Percentiles rank a stretch among this genome's conserved stretches.
These are phyloP conservation scores for Caenorhabditis brenneri DNA, from an alignment of 1,140 invertebrate genomes.

Conservation along the genomic window DNA sequence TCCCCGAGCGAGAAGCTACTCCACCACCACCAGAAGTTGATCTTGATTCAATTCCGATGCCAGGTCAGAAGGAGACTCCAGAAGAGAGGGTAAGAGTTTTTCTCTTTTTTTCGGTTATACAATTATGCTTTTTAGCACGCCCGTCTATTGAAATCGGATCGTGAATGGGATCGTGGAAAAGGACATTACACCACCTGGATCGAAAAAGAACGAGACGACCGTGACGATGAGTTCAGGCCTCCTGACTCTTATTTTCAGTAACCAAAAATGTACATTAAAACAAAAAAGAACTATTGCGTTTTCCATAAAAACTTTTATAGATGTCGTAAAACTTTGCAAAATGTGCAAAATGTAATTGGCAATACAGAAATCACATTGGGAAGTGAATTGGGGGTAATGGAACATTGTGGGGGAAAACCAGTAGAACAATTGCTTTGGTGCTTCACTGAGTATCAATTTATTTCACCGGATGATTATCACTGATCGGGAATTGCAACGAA, in stretches of 20 bases:
- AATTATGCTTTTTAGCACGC: not conserved
- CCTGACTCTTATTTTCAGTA: conserved; percentile 44
- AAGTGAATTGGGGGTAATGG: no score
- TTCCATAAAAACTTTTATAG: no score
- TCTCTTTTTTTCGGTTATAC: not conserved
- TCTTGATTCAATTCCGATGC: conserved; percentile 11
- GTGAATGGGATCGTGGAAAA: conserved; percentile 54
- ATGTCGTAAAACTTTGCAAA: no score
- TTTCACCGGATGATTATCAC: no score
- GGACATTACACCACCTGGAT: conserved; percentile 42
- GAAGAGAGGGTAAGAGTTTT: conserved; percentile 25
- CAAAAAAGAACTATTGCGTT: not conserved
- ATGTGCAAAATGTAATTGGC: no score
- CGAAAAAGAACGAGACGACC: conserved; percentile 45
- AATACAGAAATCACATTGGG: no score
- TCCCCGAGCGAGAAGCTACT: not conserved
- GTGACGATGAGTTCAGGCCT: conserved; percentile 50
- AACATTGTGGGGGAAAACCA: no score
- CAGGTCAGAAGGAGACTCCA: not conserved
- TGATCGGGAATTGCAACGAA: no score
- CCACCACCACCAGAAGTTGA: conserved; percentile 1
- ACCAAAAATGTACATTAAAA: not conserved
- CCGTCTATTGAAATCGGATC: conserved; percentile 19
- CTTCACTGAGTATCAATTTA: no score
- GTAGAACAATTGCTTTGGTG: no score